Base-by-base conservation (phyloP, 1,140 invertebrate species). In the Papilio polyxenes region DNA sequence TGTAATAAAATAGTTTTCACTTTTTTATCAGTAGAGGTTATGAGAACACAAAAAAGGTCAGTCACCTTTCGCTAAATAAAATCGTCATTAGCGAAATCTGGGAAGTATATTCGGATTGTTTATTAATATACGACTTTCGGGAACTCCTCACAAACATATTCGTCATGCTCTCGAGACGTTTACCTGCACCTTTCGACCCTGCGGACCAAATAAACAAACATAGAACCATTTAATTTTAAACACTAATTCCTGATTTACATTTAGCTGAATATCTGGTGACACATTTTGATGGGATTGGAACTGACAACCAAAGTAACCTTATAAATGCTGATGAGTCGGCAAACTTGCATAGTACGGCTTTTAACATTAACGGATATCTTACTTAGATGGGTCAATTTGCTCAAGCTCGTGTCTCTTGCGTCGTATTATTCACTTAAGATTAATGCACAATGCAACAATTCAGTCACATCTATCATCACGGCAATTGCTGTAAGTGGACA, bases 111-210 rank as follows among this genome's bases (percentile, higher is more conserved):
- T 69, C 10, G 11, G 10, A 72, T 40, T 72, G 65, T 72, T 72
- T 72, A 40, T 72, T 40, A 72, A 72, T 72, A 72, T 37, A 40
- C 59, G 59, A 37, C 23, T 72, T 72, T 72, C 23, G 6, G 65
- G 65, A 72, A 37, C 11, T 37, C 31, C 31, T 4, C 31, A 17
- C 23, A 65, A 23, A 65, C 23, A 65, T 53, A 59, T 31, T 37
- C 31, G 31, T 72, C 59, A 62, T 37, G 13, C 65, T 7, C 6
- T 31, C 23, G 65, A 37, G 65, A 40, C 65, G 11, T 72, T 72
- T 37, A 72, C 65, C 65, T 72, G 65, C 23, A 72, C 31, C 23
- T 37, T 8, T 2, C 65, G 65, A 72, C 31, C 62, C 23, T 65
- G 62, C 11, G 62, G 62, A 65, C 10, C 23, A 31, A 65, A 65